phyloP scores from a whole-genome alignment of 2,888 invertebrate genomes.

The Erannis defoliaria region DNA sequence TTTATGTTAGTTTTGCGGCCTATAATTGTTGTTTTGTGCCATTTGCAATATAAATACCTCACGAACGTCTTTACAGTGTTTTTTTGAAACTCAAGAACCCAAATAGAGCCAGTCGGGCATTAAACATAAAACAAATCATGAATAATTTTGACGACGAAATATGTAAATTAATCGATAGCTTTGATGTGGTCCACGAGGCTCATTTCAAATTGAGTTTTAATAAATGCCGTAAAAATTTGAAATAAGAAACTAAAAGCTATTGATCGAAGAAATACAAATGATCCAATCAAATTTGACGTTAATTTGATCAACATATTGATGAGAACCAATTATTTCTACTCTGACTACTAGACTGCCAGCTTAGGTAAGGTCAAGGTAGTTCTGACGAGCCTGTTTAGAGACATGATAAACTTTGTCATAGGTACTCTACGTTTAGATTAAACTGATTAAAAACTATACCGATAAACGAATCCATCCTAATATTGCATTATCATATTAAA shows the following conservation, averaged over 20 bases:
- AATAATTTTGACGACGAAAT: constrained; percentile 21
- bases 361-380: neutral
- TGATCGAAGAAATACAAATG: constrained; percentile 20
- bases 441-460: too few relatives aligned
- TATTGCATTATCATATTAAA: too few relatives aligned
- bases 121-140: constrained; percentile 13
- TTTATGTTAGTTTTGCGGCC: too few relatives aligned
- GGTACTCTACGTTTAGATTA: too few relatives aligned
- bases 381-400: neutral
- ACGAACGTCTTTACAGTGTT: too few relatives aligned
- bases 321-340: constrained; percentile 1
- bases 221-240: constrained; percentile 34
- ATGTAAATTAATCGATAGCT: constrained; percentile 36
- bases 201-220: constrained; percentile 40
- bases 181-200: constrained; percentile 32
- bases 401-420: too few relatives aligned
- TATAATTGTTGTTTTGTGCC: too few relatives aligned
- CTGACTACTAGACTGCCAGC: neutral
- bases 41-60: too few relatives aligned
- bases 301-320: constrained; percentile 14
- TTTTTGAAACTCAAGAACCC: too few relatives aligned
- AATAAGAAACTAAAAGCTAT: constrained; percentile 15
- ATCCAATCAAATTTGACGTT: constrained; percentile 23
- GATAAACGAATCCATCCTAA: too few relatives aligned
- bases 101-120: too few relatives aligned